Conservation (phyloP, 2,888 invertebrate genomes). For the Digitonthophagus gazella region DNA sequence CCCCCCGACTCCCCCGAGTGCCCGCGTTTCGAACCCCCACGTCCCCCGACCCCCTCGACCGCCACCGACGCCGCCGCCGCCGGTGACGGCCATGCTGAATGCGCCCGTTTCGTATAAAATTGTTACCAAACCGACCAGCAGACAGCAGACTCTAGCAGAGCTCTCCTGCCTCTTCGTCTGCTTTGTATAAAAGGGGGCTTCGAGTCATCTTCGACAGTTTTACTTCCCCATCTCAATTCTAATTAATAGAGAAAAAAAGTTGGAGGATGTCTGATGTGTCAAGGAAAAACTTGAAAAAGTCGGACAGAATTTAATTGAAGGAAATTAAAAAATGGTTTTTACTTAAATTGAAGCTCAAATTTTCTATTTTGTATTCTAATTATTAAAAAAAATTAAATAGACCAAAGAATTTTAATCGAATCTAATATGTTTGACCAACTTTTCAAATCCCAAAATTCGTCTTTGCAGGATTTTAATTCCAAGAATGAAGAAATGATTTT, state of each 20-base stretch:
- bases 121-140: neutral
- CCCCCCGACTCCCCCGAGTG: constrained; percentile 33
- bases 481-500: too few relatives aligned
- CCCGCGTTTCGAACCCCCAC: constrained; percentile 24
- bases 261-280: neutral
- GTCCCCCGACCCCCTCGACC: constrained; percentile 1
- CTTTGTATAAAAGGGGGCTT: too few relatives aligned
- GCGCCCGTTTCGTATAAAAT: constrained; percentile 2
- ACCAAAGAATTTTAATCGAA: too few relatives aligned
- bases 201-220: constrained; percentile 2
- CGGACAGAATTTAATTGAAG: too few relatives aligned
- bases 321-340: too few relatives aligned
- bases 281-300: too few relatives aligned
- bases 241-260: neutral
- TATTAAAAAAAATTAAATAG: too few relatives aligned
- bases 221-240: neutral
- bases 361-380: too few relatives aligned
- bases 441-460: too few relatives aligned
- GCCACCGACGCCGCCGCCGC: neutral
- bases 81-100: constrained; percentile 14
- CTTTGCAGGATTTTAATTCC: too few relatives aligned
- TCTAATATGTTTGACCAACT: too few relatives aligned
- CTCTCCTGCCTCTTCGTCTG: neutral
- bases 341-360: too few relatives aligned
- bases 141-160: neutral